Conservation (phyloP, 2,888 invertebrate genomes). For the Microctonus aethiopoides region DNA sequence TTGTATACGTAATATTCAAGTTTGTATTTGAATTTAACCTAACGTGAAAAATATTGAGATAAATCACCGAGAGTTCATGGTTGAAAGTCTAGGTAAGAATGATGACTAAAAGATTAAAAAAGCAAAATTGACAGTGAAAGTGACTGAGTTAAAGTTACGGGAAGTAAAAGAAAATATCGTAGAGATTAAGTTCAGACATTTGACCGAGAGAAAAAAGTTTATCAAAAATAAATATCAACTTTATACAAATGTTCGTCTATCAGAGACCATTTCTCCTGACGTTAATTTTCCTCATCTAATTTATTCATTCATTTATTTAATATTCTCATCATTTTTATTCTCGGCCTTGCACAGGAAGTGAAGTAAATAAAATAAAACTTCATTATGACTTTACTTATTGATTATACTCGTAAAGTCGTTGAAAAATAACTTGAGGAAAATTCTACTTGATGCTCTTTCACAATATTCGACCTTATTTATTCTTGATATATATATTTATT, state of each 20-base stretch:
- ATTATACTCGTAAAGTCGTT: background rate
- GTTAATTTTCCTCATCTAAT: too few species aligned
- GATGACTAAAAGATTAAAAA: background rate
- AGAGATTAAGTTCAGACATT: too few species aligned
- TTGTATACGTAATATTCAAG: background rate
- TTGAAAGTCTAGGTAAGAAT: background rate
- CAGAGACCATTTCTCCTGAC: too few species aligned
- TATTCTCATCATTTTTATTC: too few species aligned
- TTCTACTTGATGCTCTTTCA: background rate
- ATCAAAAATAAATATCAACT: too few species aligned
- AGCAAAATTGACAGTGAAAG: background rate
- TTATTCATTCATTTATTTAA: too few species aligned
- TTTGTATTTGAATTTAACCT: background rate
- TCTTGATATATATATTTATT: background rate
- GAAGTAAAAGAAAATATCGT: too few species aligned
- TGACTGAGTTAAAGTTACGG: too few species aligned
- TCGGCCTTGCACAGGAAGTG: too few species aligned
- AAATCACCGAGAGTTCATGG: background rate
- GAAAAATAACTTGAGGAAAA: background rate
- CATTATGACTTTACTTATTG: background rate
- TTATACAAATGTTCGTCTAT: too few species aligned
- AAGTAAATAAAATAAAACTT: background rate
- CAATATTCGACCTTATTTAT: too few species aligned
- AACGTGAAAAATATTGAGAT: background rate
- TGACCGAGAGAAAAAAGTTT: too few species aligned